Evolutionary conservation across 2,797 vertebrate genomes (phyloP), one percentile per base, ranked within the genome.

Genomic region (Salmo trutta): DNA sequence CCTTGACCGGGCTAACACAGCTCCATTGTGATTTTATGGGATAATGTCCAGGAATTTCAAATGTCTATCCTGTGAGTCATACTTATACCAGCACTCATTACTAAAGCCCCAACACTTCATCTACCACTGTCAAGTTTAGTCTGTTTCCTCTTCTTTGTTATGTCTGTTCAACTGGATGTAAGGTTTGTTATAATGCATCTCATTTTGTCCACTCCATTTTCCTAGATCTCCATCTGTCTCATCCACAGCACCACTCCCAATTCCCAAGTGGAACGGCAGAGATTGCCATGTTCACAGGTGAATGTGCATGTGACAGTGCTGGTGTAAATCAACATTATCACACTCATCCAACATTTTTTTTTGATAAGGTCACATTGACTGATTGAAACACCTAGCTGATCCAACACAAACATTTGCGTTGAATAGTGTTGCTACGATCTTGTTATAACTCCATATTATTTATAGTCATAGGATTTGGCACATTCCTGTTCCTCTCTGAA

Each of bases 21-120:
- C 77, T 79, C 77, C 82, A 88, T 86, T 90, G 88, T 85, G 84
- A 90, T 86, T 83, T 88, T 89, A 90, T n/a, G 80, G 88, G 90
- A 92, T 75, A 73, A 83, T 78, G 53, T 89, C 90, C 91, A 94
- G 90, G 90, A 92, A 92, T 87, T 71, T 81, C 88, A 78, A 83
- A 92, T 93, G 88, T 88, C 89, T 93, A 7, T 16, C 24, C 71
- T 59, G 16, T 93, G 88, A 91, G 85, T 92, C 90, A 89, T 75
- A 72, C 71, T 47, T 12, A 65, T 74, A 83, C 79, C 76, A 75
- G 80, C 75, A 82, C 82, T 85, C 64, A 86, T 88, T 87, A 75
- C 64, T 21, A 80, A 70, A 47, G 8, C 8, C 41, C 41, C 8
- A 47, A 47, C 8, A 51, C 83, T 87, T 91, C 80, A 82, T 82